phyloP scores from a whole-genome alignment of 2,113 vertebrate genomes.

The Orthonyx spaldingii region DNA sequence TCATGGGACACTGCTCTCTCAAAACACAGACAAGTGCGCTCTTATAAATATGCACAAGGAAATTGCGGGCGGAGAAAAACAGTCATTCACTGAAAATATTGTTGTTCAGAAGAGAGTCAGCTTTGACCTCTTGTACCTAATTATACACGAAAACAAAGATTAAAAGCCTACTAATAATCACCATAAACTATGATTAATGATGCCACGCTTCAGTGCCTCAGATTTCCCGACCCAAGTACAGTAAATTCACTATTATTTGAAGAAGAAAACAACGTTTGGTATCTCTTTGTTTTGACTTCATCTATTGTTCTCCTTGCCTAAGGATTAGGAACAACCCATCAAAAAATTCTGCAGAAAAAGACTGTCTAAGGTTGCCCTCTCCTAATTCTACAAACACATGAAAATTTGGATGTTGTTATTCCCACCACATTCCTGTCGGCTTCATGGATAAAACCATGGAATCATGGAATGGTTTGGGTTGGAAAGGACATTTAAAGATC shows the following conservation, averaged over 20 bases:
- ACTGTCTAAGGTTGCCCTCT: not conserved
- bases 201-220: slow-evolving; percentile 23
- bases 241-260: slow-evolving; percentile 35
- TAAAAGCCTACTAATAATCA: slow-evolving; percentile 67
- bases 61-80: slow-evolving; percentile 46
- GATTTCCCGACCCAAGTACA: slow-evolving; percentile 7
- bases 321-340: not conserved
- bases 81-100: slow-evolving; percentile 47
- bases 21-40: not conserved
- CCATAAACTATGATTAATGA: slow-evolving; percentile 68
- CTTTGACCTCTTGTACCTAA: slow-evolving; percentile 65
- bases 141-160: slow-evolving; percentile 63
- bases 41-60: slow-evolving; percentile 51
- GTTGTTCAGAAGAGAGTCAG: slow-evolving; percentile 34
- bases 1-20: slow-evolving; percentile 26
- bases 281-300: slow-evolving; percentile 3
- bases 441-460: not conserved
- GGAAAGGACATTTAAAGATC: not conserved
- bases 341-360: not conserved
- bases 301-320: not conserved
- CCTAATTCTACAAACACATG: not conserved
- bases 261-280: not conserved
- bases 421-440: fast-evolving
- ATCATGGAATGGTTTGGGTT: not conserved
- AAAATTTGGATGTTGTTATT: not conserved